Evolutionary conservation across 2,113 vertebrate genomes (phyloP).

Genomic region (Neodon shergylaensis): DNA sequence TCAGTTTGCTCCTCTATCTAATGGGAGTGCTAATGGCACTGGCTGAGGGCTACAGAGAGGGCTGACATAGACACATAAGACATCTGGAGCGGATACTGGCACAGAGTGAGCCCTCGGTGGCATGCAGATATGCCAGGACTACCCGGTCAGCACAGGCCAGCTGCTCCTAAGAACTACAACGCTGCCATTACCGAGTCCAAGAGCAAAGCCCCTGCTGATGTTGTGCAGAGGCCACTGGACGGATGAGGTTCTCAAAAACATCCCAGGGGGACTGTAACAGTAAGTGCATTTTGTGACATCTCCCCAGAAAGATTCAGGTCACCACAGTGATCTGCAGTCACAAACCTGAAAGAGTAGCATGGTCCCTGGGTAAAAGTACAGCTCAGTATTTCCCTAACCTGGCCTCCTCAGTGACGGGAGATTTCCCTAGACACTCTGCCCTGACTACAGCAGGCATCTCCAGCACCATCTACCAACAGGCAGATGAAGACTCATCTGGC

Average conservation of each 20-base stretch:
- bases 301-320: conserved; percentile 14
- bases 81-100: background rate
- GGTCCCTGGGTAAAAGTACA: background rate
- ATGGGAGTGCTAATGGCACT: background rate
- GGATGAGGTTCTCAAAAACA: background rate
- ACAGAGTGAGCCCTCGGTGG: background rate
- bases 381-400: background rate
- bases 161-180: background rate
- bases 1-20: background rate
- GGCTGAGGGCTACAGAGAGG: background rate
- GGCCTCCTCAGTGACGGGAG: background rate
- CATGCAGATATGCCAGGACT: background rate
- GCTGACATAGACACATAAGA: background rate
- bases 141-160: background rate
- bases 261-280: background rate
- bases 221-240: background rate
- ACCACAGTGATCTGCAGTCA: background rate
- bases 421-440: background rate
- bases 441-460: background rate
- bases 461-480: background rate
- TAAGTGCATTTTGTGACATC: background rate
- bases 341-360: background rate
- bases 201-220: background rate
- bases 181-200: background rate
- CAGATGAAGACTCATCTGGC: conserved; percentile 9